phyloP scores from a whole-genome alignment of 2,113 vertebrate species.

The Patagioenas fasciata region DNA sequence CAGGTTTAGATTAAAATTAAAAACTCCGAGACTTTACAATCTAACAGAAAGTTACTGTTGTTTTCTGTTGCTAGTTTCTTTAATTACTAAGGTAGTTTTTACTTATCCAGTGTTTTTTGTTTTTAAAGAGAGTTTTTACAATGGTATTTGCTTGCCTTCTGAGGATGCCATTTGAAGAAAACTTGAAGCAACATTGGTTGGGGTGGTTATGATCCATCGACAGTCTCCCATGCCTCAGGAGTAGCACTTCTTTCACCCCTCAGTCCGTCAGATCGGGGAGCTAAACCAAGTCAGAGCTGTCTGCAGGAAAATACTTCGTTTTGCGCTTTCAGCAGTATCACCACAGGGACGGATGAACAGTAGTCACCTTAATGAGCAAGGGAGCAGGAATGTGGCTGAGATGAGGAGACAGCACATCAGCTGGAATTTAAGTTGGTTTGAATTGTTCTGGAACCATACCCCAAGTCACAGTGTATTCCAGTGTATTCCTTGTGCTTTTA shows the following conservation, averaged over 20 bases:
- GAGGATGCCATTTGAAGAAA: background rate
- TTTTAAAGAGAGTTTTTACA: background rate
- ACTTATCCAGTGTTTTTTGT: background rate
- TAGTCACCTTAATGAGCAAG: background rate
- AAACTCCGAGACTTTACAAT: background rate
- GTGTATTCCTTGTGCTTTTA: background rate
- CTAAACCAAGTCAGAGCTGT: background rate
- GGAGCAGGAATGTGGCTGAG: background rate
- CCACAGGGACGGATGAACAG: accelerated
- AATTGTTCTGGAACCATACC: background rate
- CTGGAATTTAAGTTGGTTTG: background rate
- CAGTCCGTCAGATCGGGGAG: background rate
- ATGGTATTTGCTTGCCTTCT: background rate
- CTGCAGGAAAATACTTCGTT: background rate
- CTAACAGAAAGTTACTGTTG: background rate
- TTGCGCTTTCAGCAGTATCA: background rate
- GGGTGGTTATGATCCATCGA: background rate
- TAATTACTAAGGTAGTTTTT: background rate
- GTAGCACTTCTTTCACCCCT: background rate
- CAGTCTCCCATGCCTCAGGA: background rate
- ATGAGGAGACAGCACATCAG: background rate
- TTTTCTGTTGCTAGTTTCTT: background rate
- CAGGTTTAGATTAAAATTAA: background rate
- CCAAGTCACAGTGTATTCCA: background rate
- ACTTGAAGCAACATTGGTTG: background rate